Evolutionary conservation across 2,888 invertebrate species (phyloP), one percentile per base, ranked within the genome.

Genomic region (Drosophila basisetae): DNA sequence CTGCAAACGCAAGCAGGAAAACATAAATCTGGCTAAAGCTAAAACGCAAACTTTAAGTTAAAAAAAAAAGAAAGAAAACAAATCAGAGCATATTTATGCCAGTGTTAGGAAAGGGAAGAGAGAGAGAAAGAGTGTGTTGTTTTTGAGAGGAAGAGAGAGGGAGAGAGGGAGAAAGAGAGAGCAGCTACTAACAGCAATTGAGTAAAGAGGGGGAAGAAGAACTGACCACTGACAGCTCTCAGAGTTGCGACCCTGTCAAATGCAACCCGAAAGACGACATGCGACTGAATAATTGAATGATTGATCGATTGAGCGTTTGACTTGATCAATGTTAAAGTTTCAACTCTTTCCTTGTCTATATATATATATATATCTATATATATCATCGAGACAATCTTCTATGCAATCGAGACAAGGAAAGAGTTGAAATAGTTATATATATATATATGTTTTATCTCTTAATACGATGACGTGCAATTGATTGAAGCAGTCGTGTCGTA

Each of bases 1-100:
- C 89, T 86, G 87, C 87, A 89, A 90, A 89, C 90, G 87, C 87
- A 87, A 89, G 90, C 87, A 87, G 87, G 90, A 87, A 87, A 87
- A 87, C 87, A 90, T 87, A 90, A 87, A 87, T 87, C 87, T 87
- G 89, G 89, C 87, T 89, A 89, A 87, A 87, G 87, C 87, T 89
- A 89, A 90, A 87, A 86, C 89, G 86, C 86, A 87, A 87, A 87
- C 89, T 90, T 87, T 88, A 77, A 76, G 80, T 81, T 22, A 22
- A 58, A 82, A 76, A 82, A 65, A 61, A 74, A 63, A 61, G 37
- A 35, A 41, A 65, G 37, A 35, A 47, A 31, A 33, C 33, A 11
- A 59, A 59, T 16, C 68, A 72, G 74, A 64, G 61, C 60, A 59
- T 75, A 54, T 87, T 84, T 76, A 75, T 89, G 84, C 82, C 76